These are phyloP conservation scores for Margaritifera margaritifera DNA, from an alignment of 2,888 invertebrate species.

Conservation along the genomic window DNA sequence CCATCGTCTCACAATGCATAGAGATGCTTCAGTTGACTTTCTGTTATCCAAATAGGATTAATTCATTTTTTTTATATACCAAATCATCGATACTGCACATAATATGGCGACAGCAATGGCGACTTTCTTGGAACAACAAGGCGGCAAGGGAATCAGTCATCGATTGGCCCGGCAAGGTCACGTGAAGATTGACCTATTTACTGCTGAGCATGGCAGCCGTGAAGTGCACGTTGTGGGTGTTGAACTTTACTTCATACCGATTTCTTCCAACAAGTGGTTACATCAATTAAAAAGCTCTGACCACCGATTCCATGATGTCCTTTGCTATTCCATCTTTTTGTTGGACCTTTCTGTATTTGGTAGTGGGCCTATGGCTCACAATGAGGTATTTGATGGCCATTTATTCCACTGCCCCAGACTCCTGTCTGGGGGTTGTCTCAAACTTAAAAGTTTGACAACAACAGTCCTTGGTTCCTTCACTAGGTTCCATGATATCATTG, in stretches of 20 bases:
- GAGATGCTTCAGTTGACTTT: conserved; percentile 51
- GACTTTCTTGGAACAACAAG: conserved; percentile 79
- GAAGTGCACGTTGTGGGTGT: conserved; percentile 44
- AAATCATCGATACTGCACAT: conserved; percentile 80
- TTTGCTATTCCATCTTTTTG: conserved; percentile 51
- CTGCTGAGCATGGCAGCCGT: conserved; percentile 38
- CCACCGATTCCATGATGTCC: conserved; percentile 5
- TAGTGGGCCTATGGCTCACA: conserved; percentile 52
- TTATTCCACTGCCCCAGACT: conserved; percentile 4
- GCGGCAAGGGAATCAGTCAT: conserved; percentile 68
- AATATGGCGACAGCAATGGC: conserved; percentile 95
- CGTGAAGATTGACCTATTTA: conserved; percentile 62
- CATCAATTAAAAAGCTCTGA: not conserved
- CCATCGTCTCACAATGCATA: conserved; percentile 75
- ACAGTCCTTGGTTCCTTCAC: too few species aligned
- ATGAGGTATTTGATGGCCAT: conserved; percentile 52
- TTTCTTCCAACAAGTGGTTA: not conserved
- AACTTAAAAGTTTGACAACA: conserved; percentile 7
- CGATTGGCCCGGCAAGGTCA: conserved; percentile 68
- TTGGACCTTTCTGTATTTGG: conserved; percentile 53
- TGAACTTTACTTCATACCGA: conserved; percentile 11
- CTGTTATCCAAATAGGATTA: conserved; percentile 50
- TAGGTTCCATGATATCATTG: too few species aligned
- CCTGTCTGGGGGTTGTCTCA: conserved; percentile 31
- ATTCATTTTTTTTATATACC: conserved; percentile 59